These are phyloP conservation scores for Nipponacmea schrenckii DNA, from an alignment of 2,888 invertebrate genomes.

Conservation along the genomic window DNA sequence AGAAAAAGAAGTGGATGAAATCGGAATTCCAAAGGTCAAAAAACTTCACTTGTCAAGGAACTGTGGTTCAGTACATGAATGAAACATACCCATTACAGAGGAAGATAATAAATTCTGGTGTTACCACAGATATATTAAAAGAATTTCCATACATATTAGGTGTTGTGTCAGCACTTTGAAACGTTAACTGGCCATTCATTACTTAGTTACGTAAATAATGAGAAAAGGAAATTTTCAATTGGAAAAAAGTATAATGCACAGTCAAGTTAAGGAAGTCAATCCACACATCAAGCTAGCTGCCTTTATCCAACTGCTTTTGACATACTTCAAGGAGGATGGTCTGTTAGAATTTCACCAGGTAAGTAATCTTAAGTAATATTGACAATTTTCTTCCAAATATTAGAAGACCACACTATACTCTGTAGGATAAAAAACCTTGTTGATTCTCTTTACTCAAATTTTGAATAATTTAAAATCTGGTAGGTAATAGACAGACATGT, in stretches of 20 bases:
- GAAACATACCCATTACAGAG: neutral
- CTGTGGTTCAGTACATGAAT: neutral
- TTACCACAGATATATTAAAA: neutral
- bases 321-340: neutral
- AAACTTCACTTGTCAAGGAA: neutral
- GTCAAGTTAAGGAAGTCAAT: neutral
- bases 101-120: neutral
- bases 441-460: too few species aligned
- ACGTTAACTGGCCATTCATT: neutral
- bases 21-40: too few species aligned
- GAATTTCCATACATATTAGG: neutral
- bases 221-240: neutral
- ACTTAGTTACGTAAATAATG: neutral
- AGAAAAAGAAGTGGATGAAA: too few species aligned
- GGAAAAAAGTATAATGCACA: neutral
- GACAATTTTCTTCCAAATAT: too few species aligned
- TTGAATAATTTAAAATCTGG: too few species aligned
- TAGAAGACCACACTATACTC: too few species aligned
- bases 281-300: neutral
- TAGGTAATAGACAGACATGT: too few species aligned
- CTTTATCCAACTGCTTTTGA: neutral
- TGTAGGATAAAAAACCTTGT: too few species aligned
- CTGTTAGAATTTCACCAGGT: neutral
- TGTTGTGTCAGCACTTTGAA: neutral
- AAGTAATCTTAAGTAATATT: too few species aligned